A percentile compares a stretch with the other conserved stretches of the same genome.
Conservation (phyloP, 2,113 vertebrate species). For the Procavia capensis region DNA sequence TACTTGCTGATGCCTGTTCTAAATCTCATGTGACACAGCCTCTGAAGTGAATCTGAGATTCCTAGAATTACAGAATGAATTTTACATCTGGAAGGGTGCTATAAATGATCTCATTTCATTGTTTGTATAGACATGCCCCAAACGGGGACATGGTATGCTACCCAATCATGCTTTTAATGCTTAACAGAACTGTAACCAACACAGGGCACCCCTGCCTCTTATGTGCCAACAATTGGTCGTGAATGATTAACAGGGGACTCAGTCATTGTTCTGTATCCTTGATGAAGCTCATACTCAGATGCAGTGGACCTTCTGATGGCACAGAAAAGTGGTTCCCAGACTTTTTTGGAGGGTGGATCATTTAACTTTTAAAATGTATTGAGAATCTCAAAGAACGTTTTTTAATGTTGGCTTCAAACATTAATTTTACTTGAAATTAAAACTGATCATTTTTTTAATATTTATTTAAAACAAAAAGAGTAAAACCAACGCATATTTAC, state of each 20-base stretch:
- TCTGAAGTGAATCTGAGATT: neutral
- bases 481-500: neutral
- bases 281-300: neutral
- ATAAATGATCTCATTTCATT: neutral
- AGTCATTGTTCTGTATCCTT: neutral
- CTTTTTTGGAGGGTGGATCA: neutral
- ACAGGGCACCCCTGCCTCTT: neutral
- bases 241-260: neutral
- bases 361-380: neutral
- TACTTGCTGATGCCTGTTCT: neutral
- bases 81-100: neutral
- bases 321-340: neutral
- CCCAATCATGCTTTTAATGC: no score
- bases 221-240: neutral
- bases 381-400: neutral
- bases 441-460: neutral
- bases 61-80: neutral
- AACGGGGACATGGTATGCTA: neutral
- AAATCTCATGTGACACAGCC: no score
- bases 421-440: constrained; percentile 7
- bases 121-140: neutral
- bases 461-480: neutral
- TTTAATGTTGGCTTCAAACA: neutral
- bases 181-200: neutral
- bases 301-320: neutral